A percentile compares a stretch with the other conserved stretches of the same genome.
These are phyloP conservation scores for Tethea ocularis DNA, from an alignment of 2,888 invertebrate species.

Conservation along the genomic window DNA sequence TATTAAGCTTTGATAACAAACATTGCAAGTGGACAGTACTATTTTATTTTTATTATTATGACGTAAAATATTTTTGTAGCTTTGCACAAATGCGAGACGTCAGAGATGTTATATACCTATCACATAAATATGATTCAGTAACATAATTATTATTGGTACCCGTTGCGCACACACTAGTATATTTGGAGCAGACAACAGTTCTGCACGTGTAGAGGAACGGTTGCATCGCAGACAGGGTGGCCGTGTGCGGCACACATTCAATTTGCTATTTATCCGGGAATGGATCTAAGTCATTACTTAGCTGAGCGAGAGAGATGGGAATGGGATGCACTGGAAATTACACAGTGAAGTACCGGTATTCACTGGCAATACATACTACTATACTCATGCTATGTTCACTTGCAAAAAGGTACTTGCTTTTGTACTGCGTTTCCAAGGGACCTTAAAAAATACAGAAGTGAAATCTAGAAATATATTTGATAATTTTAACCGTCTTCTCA, in stretches of 20 bases:
- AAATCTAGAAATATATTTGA: no score
- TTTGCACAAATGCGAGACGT: not conserved
- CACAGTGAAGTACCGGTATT: slow-evolving; percentile 64
- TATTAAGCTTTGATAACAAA: slow-evolving; percentile 34
- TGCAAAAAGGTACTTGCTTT: not conserved
- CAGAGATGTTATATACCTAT: not conserved
- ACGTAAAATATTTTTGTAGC: not conserved
- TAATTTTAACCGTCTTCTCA: no score
- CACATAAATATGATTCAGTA: not conserved
- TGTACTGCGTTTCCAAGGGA: not conserved
- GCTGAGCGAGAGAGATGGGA: slow-evolving; percentile 78
- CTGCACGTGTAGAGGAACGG: slow-evolving; percentile 14
- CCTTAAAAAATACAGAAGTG: not conserved
- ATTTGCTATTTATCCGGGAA: slow-evolving; percentile 84
- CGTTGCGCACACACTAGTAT: not conserved
- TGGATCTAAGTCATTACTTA: slow-evolving; percentile 84
- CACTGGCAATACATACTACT: slow-evolving; percentile 35
- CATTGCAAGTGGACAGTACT: not conserved
- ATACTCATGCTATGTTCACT: slow-evolving; percentile 17
- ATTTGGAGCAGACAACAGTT: not conserved
- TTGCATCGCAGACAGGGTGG: slow-evolving; percentile 30
- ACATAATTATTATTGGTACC: not conserved
- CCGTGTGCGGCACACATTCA: slow-evolving; percentile 64
- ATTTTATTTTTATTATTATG: not conserved
- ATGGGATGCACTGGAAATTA: slow-evolving; percentile 78